Percentiles rank a stretch among this genome's conserved stretches.
phyloP scores from a whole-genome alignment of 1,140 invertebrate genomes.

The Drosophila athabasca region DNA sequence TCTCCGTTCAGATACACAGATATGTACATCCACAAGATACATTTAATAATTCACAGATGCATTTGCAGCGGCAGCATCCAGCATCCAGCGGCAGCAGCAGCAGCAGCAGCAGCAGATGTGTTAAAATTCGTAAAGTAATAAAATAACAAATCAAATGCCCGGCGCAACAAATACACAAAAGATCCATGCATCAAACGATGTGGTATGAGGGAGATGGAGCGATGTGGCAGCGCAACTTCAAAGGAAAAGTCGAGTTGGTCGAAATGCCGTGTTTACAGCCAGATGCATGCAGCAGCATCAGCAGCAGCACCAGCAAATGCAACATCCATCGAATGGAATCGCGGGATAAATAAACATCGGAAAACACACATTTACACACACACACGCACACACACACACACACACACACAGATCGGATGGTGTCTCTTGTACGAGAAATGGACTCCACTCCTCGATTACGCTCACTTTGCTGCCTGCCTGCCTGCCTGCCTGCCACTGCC shows the following conservation, averaged over 20 bases:
- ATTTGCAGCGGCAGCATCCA: constrained; percentile 36
- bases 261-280: constrained; percentile 1
- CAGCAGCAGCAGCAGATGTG: constrained; percentile 66
- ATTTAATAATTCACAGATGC: constrained; percentile 83
- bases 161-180: constrained; percentile 52
- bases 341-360: constrained; percentile 10
- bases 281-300: background rate
- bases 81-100: constrained; percentile 15
- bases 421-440: background rate
- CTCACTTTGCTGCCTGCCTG: constrained; percentile 45
- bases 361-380: background rate
- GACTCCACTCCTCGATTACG: constrained; percentile 40
- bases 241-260: constrained; percentile 6
- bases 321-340: background rate
- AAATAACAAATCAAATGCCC: constrained; percentile 82
- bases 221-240: constrained; percentile 9
- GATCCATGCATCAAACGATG: constrained; percentile 40
- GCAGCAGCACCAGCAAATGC: background rate
- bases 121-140: constrained; percentile 84
- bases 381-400: too few species aligned
- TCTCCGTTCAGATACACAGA: constrained; percentile 26
- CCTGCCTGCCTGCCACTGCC: constrained; percentile 28
- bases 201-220: constrained; percentile 20
- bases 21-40: constrained; percentile 68
- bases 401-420: background rate